Percentiles rank a stretch among this genome's conserved stretches.
Evolutionary conservation across 2,797 vertebrate species (phyloP).

Genomic region (Chiroxiphia lanceolata): DNA sequence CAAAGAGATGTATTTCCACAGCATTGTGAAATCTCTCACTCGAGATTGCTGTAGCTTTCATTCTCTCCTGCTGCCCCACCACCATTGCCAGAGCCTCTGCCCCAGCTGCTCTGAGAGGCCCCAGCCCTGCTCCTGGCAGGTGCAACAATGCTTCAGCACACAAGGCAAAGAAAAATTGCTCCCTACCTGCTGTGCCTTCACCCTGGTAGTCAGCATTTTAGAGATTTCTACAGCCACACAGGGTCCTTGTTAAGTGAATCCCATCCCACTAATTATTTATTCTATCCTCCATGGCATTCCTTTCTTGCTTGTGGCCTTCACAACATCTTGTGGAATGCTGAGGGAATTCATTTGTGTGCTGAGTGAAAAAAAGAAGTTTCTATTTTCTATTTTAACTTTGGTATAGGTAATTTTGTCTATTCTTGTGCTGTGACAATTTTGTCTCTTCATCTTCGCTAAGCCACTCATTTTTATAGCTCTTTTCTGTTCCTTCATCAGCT

Average conservation of each 20-base stretch:
- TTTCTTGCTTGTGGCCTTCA: neutral
- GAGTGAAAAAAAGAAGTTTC: neutral
- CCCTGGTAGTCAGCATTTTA: neutral
- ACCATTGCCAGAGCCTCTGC: neutral
- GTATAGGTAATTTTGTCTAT: neutral
- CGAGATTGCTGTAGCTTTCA: rapidly evolving
- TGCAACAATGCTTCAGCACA: rapidly evolving
- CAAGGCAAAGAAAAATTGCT: neutral
- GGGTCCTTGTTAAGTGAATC: neutral
- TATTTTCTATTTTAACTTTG: neutral
- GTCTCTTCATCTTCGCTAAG: neutral
- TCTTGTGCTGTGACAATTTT: neutral
- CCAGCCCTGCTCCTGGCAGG: neutral
- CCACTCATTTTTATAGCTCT: neutral
- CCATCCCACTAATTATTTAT: neutral
- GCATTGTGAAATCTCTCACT: rapidly evolving
- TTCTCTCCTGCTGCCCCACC: neutral
- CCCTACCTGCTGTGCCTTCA: neutral
- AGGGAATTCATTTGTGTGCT: neutral
- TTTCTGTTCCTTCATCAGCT: neutral
- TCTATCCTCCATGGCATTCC: neutral
- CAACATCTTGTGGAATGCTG: neutral
- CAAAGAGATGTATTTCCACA: neutral
- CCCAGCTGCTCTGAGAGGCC: neutral
- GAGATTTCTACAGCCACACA: neutral